These are phyloP conservation scores for Loxodonta africana DNA, from an alignment of 2,113 vertebrate species.

Conservation along the genomic window DNA sequence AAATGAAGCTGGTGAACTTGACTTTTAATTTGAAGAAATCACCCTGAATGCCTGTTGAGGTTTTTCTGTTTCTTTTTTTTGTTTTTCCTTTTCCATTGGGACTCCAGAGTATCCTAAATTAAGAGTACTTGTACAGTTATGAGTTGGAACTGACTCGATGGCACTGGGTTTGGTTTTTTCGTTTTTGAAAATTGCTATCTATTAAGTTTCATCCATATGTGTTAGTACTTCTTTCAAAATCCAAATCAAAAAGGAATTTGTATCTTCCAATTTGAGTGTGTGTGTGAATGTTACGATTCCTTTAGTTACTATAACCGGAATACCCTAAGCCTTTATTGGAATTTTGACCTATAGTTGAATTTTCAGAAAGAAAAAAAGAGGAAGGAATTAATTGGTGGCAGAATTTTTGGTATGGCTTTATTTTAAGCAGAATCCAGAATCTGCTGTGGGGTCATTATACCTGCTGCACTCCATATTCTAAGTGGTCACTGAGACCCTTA, in stretches of 20 bases:
- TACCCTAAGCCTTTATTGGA: background rate
- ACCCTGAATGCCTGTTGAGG: background rate
- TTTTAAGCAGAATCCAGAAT: background rate
- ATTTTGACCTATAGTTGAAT: background rate
- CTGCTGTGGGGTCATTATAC: background rate
- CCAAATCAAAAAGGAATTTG: slow-evolving; percentile 36
- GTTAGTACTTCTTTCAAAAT: slow-evolving; percentile 26
- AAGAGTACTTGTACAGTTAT: background rate
- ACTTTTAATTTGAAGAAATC: slow-evolving; percentile 39
- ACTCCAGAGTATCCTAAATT: background rate
- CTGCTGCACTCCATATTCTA: background rate
- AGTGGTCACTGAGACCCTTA: background rate
- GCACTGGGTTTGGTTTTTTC: no score
- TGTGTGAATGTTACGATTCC: background rate
- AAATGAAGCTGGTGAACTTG: background rate
- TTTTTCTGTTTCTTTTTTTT: background rate
- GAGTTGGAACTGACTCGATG: no score
- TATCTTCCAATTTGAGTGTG: slow-evolving; percentile 2
- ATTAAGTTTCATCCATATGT: background rate
- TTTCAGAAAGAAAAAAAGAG: background rate
- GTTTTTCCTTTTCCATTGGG: background rate
- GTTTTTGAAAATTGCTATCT: background rate
- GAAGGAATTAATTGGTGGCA: background rate
- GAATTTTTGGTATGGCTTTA: slow-evolving; percentile 32
- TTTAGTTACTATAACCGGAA: background rate